phyloP scores from a whole-genome alignment of 2,888 invertebrate genomes.

The Spodoptera exigua region DNA sequence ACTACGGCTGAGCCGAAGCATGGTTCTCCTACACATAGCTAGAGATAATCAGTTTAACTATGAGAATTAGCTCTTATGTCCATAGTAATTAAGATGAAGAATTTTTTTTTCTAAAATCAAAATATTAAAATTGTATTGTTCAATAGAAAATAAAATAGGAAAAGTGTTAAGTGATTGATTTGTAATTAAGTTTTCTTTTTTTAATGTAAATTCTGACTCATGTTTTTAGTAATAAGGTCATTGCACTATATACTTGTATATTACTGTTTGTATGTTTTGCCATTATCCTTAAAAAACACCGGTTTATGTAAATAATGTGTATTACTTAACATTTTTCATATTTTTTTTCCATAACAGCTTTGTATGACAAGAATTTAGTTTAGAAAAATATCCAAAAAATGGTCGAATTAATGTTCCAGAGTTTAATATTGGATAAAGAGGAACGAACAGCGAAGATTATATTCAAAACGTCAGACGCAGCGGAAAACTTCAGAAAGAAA shows the following conservation, averaged over 20 bases:
- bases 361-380: constrained; percentile 32
- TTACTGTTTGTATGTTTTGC: too few relatives aligned
- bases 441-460: constrained; percentile 80
- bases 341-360: constrained; percentile 40
- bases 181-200: constrained; percentile 2
- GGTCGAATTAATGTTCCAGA: constrained; percentile 81
- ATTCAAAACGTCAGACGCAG: constrained; percentile 78
- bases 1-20: too few relatives aligned
- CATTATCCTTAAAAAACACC: neutral
- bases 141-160: constrained; percentile 51
- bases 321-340: constrained; percentile 67
- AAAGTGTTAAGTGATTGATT: constrained; percentile 64
- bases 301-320: constrained; percentile 31
- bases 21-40: too few relatives aligned
- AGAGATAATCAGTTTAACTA: too few relatives aligned
- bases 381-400: constrained; percentile 33
- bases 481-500: constrained; percentile 81
- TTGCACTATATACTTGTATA: neutral
- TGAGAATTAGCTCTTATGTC: too few relatives aligned
- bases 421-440: constrained; percentile 81
- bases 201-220: neutral
- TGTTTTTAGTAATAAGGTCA: constrained; percentile 20
- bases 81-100: too few relatives aligned
- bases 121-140: constrained; percentile 65
- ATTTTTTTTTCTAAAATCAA: too few relatives aligned